These are phyloP conservation scores for Drosophila gunungcola DNA, from an alignment of 1,140 invertebrate species.

Conservation along the genomic window DNA sequence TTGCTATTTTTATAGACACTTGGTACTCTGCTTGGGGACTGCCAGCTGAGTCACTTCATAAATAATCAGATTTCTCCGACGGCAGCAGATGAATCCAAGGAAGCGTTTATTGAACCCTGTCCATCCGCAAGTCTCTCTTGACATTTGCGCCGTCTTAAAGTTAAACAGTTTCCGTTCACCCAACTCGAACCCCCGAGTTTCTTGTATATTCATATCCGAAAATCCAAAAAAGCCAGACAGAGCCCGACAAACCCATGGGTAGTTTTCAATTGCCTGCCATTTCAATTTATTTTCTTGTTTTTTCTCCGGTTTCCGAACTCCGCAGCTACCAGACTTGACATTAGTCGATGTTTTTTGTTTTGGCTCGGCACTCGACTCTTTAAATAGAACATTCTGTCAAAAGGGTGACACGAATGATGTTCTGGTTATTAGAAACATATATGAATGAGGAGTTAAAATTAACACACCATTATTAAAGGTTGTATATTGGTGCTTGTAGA, in stretches of 20 bases:
- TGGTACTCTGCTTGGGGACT: conserved; percentile 36
- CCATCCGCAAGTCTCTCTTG: conserved; percentile 10
- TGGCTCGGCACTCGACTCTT: conserved; percentile 4
- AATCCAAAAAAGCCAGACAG: conserved; percentile 30
- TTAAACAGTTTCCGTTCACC: conserved; percentile 5
- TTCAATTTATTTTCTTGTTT: conserved; percentile 56
- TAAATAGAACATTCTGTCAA: conserved; percentile 46
- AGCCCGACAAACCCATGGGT: conserved; percentile 40
- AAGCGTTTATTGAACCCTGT: conserved; percentile 44
- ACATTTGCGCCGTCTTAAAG: conserved; percentile 35
- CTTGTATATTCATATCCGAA: conserved; percentile 32
- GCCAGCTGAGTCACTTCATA: conserved; percentile 37
- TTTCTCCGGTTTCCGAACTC: not conserved
- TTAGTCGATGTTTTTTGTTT: conserved; percentile 24
- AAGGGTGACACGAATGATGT: conserved; percentile 13
- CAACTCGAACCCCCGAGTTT: conserved; percentile 11
- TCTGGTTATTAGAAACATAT: not conserved
- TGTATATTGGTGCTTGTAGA: no score
- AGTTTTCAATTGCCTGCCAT: conserved; percentile 57
- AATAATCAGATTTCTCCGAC: conserved; percentile 46
- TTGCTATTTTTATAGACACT: conserved; percentile 63
- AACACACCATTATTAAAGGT: no score
- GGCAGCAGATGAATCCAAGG: conserved; percentile 21
- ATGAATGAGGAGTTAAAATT: no score
- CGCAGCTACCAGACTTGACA: conserved; percentile 21